Conservation (phyloP, 2,113 vertebrate species). For the Xiphophorus couchianus region DNA sequence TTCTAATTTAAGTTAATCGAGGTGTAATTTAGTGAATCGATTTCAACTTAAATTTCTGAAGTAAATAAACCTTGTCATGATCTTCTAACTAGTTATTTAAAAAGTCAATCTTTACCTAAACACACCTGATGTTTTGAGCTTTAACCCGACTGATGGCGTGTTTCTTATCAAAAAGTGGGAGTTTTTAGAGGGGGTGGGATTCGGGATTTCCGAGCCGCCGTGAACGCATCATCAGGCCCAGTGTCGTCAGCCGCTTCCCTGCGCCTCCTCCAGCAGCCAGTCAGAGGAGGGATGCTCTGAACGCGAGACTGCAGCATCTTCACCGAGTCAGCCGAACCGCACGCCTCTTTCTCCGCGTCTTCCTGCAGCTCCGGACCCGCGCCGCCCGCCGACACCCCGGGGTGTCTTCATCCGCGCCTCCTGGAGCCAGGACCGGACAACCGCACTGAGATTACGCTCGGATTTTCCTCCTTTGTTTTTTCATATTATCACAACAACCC, state of each 20-base stretch:
- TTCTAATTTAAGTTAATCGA: background rate
- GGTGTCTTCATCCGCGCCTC: constrained; percentile 59
- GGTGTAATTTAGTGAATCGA: background rate
- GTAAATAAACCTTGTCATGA: background rate
- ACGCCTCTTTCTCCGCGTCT: constrained; percentile 60
- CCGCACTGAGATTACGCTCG: constrained; percentile 30
- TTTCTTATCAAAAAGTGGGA: background rate
- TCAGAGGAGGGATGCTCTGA: constrained; percentile 83
- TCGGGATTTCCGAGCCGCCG: accelerated
- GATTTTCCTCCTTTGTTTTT: constrained; percentile 35
- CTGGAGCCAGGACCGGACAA: constrained; percentile 61
- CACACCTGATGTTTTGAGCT: background rate
- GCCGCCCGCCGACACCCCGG: constrained; percentile 44
- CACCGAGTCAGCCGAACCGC: constrained; percentile 62
- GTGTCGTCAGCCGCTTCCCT: constrained; percentile 80
- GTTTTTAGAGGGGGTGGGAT: too few species aligned
- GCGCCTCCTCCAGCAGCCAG: constrained; percentile 74
- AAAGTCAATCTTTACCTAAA: background rate
- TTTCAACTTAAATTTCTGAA: background rate
- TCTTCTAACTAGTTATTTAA: too few species aligned
- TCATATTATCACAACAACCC: background rate
- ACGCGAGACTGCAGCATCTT: constrained; percentile 84
- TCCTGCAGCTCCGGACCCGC: constrained; percentile 63
- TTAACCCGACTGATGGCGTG: too few species aligned
- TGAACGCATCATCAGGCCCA: constrained; percentile 56